phyloP scores from a whole-genome alignment of 2,888 invertebrate genomes.

The Cybosia mesomella region DNA sequence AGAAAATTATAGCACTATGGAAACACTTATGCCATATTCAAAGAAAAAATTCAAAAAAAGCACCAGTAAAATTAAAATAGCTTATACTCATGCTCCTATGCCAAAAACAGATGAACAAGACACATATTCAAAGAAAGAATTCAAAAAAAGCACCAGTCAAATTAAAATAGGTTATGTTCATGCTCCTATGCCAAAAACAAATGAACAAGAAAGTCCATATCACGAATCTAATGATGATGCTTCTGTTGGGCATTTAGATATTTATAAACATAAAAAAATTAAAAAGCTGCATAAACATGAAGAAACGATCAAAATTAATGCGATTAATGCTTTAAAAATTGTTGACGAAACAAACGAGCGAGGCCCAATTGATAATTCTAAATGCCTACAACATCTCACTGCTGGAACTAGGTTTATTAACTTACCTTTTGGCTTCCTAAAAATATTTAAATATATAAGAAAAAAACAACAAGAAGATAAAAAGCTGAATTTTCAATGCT shows the following conservation, averaged over 20 bases:
- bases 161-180: slow-evolving; percentile 1
- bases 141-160: slow-evolving; percentile 20
- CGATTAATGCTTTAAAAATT: not conserved
- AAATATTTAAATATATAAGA: not conserved
- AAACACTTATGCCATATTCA: slow-evolving; percentile 40
- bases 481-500: not conserved
- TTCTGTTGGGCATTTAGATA: not conserved
- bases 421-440: not conserved
- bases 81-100: not conserved
- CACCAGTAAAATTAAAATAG: slow-evolving; percentile 18
- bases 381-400: slow-evolving; percentile 1
- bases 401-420: not conserved
- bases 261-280: not conserved
- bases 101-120: not conserved
- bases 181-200: not conserved
- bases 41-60: slow-evolving; percentile 31
- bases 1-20: slow-evolving; percentile 13
- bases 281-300: not conserved
- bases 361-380: not conserved
- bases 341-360: not conserved
- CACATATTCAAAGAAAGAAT: slow-evolving; percentile 36
- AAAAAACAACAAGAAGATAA: not conserved
- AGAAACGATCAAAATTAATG: not conserved
- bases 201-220: not conserved
- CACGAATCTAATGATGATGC: not conserved